Evolutionary conservation across 2,113 vertebrate species (phyloP).

Genomic region (Regulus satrapa): DNA sequence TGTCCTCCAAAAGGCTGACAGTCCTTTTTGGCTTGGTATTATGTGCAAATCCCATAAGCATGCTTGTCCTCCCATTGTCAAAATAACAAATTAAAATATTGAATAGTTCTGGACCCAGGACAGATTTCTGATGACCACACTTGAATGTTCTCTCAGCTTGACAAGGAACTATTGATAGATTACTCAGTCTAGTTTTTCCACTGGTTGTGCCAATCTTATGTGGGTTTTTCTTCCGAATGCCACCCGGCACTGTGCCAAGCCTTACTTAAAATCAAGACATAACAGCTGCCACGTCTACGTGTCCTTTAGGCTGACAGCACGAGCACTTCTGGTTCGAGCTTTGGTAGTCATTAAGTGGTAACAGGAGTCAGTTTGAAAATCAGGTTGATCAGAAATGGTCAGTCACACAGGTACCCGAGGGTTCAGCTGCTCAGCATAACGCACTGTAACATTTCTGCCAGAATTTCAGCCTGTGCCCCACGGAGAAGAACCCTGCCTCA

Average conservation of each 20-base stretch:
- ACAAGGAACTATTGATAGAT: conserved; percentile 11
- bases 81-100: conserved; percentile 15
- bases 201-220: not conserved
- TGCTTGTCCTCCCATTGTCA: not conserved
- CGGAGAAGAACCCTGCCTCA: not conserved
- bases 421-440: not conserved
- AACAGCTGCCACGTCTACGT: not conserved
- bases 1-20: not conserved
- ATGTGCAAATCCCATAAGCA: not conserved
- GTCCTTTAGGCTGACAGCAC: not conserved
- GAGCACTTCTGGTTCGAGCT: not conserved
- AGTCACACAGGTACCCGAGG: not conserved
- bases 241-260: not conserved
- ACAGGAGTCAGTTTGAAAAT: not conserved
- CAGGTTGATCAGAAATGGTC: not conserved
- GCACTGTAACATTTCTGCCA: not conserved
- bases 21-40: not conserved
- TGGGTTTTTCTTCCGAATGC: not conserved
- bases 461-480: not conserved
- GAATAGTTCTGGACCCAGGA: not conserved
- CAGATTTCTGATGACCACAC: conserved; percentile 14
- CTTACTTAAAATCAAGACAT: not conserved
- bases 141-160: conserved; percentile 1
- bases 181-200: not conserved
- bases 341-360: not conserved